phyloP scores from a whole-genome alignment of 2,797 vertebrate species.

The Arrhamphus sclerolepis region DNA sequence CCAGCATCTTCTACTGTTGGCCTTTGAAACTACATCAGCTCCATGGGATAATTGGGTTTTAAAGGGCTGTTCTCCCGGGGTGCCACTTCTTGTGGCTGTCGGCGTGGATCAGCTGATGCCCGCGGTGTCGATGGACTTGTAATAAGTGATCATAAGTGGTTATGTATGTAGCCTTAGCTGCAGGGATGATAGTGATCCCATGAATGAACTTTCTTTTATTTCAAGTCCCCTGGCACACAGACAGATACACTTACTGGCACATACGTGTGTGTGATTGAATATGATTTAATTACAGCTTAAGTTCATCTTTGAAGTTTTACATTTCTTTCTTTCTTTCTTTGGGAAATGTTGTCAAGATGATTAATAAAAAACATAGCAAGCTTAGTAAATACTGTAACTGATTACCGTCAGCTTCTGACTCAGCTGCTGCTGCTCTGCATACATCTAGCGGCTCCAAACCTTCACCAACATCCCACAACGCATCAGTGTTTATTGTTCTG shows the following conservation, averaged over 20 bases:
- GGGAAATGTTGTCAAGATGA: slow-evolving; percentile 5
- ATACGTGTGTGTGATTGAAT: slow-evolving; percentile 42
- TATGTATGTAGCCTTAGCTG: slow-evolving; percentile 62
- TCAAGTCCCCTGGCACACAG: slow-evolving; percentile 41
- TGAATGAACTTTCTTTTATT: slow-evolving; percentile 40
- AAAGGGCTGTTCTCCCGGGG: slow-evolving; percentile 72
- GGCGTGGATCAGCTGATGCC: slow-evolving; percentile 71
- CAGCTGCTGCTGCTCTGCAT: slow-evolving; percentile 25
- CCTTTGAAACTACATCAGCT: slow-evolving; percentile 73
- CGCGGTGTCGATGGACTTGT: slow-evolving; percentile 56
- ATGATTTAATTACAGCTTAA: slow-evolving; percentile 56
- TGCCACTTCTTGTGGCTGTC: slow-evolving; percentile 60
- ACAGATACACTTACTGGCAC: slow-evolving; percentile 29
- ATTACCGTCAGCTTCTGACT: slow-evolving; percentile 21
- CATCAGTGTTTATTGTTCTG: slow-evolving; percentile 60
- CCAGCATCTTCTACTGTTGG: slow-evolving; percentile 75
- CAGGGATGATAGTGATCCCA: slow-evolving; percentile 57
- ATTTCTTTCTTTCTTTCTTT: not conserved
- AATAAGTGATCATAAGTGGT: slow-evolving; percentile 67
- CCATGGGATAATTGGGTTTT: slow-evolving; percentile 74
- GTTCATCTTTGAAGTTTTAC: slow-evolving; percentile 56
- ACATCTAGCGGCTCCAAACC: slow-evolving; percentile 36
- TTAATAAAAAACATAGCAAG: slow-evolving; percentile 4
- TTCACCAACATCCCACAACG: slow-evolving; percentile 36
- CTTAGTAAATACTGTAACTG: slow-evolving; percentile 1